Evolutionary conservation across 2,888 invertebrate genomes (phyloP).

Genomic region (Watsonalla cultraria): DNA sequence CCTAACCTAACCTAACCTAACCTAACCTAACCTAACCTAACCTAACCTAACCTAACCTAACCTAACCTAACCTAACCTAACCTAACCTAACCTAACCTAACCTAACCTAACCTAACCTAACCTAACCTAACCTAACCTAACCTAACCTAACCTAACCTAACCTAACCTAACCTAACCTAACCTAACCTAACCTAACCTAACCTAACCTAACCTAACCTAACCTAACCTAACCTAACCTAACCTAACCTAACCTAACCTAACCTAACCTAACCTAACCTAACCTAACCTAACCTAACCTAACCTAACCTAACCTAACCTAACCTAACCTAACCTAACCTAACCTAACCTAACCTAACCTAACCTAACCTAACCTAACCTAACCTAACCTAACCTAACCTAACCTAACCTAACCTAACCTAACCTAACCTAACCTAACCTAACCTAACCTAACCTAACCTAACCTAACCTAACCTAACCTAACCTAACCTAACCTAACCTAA

Average conservation of each 20-base stretch:
- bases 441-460: constrained; percentile 19
- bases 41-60: neutral
- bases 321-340: constrained; percentile 23
- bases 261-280: constrained; percentile 24
- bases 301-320: constrained; percentile 23
- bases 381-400: constrained; percentile 19
- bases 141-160: constrained; percentile 29
- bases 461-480: constrained; percentile 17
- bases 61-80: no score
- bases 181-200: constrained; percentile 26
- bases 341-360: constrained; percentile 21
- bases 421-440: constrained; percentile 17
- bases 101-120: constrained; percentile 27
- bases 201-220: constrained; percentile 20
- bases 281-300: constrained; percentile 25
- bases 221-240: constrained; percentile 21
- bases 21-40: constrained; percentile 1
- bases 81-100: no score
- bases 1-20: constrained; percentile 3
- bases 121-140: constrained; percentile 28
- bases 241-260: constrained; percentile 19
- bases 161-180: constrained; percentile 28
- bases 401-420: constrained; percentile 7
- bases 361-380: constrained; percentile 12
- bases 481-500: constrained; percentile 19